phyloP scores from a whole-genome alignment of 2,888 invertebrate genomes.

The Protula sp. region DNA sequence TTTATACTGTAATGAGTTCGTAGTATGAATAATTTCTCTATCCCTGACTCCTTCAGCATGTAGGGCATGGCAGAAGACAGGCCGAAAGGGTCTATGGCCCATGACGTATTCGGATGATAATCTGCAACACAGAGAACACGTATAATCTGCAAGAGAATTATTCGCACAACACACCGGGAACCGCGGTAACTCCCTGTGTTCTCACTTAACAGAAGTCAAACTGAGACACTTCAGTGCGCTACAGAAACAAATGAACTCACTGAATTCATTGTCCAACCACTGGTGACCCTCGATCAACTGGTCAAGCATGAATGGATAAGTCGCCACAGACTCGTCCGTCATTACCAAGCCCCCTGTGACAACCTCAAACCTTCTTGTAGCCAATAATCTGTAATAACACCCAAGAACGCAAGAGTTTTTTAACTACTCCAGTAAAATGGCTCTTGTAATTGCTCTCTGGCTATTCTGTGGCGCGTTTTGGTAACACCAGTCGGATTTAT shows the following conservation, averaged over 20 bases:
- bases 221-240: too few species aligned
- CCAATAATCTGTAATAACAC: constrained; percentile 16
- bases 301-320: constrained; percentile 19
- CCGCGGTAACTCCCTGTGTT: too few species aligned
- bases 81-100: constrained; percentile 27
- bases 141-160: too few species aligned
- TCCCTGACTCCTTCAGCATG: constrained; percentile 16
- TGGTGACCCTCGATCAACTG: constrained; percentile 23
- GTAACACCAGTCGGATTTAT: too few species aligned
- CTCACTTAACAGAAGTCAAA: too few species aligned
- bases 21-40: constrained; percentile 18
- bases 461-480: too few species aligned
- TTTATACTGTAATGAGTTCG: constrained; percentile 69
- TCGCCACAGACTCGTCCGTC: constrained; percentile 22
- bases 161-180: too few species aligned
- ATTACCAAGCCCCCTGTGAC: constrained; percentile 26
- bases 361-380: constrained; percentile 20
- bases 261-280: constrained; percentile 19
- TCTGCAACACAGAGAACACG: too few species aligned
- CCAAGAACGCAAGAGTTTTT: background rate
- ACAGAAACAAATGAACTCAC: too few species aligned
- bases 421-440: background rate
- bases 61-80: constrained; percentile 20
- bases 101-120: constrained; percentile 16
- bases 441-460: too few species aligned